Evolutionary conservation across 2,113 vertebrate genomes (phyloP).

Genomic region (Trogon melanurus): DNA sequence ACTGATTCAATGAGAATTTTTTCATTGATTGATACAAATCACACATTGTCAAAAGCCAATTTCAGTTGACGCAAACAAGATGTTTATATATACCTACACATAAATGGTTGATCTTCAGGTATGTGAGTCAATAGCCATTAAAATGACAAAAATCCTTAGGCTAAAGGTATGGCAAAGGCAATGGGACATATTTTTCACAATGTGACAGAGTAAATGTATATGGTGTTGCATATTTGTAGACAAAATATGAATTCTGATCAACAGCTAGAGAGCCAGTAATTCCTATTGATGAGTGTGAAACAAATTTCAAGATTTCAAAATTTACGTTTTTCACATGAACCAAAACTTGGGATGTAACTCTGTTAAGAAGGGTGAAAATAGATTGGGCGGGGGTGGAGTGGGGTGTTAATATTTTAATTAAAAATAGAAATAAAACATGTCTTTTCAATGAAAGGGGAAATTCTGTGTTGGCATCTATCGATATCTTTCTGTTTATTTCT

Average conservation of each 20-base stretch:
- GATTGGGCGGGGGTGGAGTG: not conserved
- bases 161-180: not conserved
- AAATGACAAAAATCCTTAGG: not conserved
- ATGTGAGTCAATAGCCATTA: not conserved
- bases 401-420: not conserved
- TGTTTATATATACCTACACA: not conserved
- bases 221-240: not conserved
- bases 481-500: not conserved
- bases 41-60: not conserved
- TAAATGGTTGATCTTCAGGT: not conserved
- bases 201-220: not conserved
- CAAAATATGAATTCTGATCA: not conserved
- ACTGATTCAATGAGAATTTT: not conserved
- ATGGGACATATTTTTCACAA: not conserved
- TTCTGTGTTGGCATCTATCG: not conserved
- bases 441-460: not conserved
- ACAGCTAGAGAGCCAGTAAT: not conserved
- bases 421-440: not conserved
- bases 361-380: not conserved
- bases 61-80: not conserved
- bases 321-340: not conserved
- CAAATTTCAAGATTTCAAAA: not conserved
- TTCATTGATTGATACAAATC: slow-evolving; percentile 4
- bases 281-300: not conserved
- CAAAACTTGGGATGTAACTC: not conserved